phyloP scores from a whole-genome alignment of 2,888 invertebrate species.

The Malthinus seriepunctatus region DNA sequence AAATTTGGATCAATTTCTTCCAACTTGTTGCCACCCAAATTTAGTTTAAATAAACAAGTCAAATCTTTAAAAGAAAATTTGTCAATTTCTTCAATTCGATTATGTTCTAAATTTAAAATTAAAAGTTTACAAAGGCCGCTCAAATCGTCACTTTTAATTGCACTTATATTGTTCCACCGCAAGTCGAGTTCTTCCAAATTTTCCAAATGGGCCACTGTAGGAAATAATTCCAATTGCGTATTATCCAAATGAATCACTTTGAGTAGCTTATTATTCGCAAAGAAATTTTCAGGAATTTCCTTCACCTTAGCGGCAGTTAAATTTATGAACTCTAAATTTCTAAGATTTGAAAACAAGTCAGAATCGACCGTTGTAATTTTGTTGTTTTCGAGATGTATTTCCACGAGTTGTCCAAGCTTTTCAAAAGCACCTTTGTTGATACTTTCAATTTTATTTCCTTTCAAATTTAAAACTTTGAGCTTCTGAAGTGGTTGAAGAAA shows the following conservation, averaged over 20 bases:
- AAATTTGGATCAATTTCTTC: not conserved
- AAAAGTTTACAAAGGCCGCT: not conserved
- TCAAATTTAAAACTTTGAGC: not conserved
- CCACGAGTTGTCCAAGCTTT: constrained; percentile 39
- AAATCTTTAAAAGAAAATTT: not conserved
- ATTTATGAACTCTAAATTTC: not conserved
- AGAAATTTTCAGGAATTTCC: not conserved
- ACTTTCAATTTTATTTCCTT: constrained; percentile 33
- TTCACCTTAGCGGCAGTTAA: not conserved
- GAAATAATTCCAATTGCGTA: not conserved
- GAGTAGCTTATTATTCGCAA: not conserved
- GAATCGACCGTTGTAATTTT: constrained; percentile 34
- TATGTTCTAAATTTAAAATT: not conserved
- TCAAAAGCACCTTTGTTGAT: constrained; percentile 42
- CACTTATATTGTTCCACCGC: not conserved
- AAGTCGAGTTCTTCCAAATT: not conserved
- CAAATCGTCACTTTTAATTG: not conserved
- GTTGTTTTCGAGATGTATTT: constrained; percentile 43
- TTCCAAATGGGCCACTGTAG: not conserved
- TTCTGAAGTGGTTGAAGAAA: not conserved
- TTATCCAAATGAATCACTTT: not conserved
- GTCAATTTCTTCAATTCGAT: not conserved
- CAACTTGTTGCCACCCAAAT: not conserved
- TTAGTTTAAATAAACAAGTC: not conserved
- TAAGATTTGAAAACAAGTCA: constrained; percentile 18